These are phyloP conservation scores for Clamator glandarius DNA, from an alignment of 2,797 vertebrate genomes.

Conservation along the genomic window DNA sequence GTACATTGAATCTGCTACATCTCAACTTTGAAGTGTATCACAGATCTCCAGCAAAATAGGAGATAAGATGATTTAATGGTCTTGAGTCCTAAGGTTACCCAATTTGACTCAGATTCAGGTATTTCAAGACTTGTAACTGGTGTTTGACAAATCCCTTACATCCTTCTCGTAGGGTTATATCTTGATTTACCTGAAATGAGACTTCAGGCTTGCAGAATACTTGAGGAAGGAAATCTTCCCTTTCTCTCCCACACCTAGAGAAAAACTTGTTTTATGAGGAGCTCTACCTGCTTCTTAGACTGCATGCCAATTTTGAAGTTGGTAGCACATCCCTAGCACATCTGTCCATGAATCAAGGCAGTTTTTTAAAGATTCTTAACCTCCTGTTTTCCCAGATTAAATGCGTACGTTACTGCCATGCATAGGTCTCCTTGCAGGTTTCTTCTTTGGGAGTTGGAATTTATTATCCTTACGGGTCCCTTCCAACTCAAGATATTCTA, in stretches of 20 bases:
- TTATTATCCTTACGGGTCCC: not conserved
- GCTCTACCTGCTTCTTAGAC: not conserved
- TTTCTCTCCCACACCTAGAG: not conserved
- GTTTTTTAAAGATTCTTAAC: not conserved
- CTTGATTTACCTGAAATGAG: not conserved
- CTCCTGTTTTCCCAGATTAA: not conserved
- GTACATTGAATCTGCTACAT: not conserved
- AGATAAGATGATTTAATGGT: constrained; percentile 1
- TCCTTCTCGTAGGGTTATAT: not conserved
- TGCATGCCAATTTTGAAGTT: not conserved
- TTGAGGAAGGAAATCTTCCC: not conserved
- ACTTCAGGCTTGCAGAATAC: not conserved
- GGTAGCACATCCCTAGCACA: not conserved
- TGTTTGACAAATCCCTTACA: not conserved
- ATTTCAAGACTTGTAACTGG: not conserved
- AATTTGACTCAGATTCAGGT: not conserved
- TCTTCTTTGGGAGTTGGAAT: not conserved
- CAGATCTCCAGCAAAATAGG: not conserved
- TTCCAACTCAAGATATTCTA: not conserved
- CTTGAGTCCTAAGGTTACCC: not conserved
- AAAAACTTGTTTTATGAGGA: not conserved
- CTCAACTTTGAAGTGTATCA: not conserved
- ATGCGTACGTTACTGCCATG: not conserved
- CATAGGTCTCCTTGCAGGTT: not conserved
- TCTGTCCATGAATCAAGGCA: not conserved